These are phyloP conservation scores for Erebia ligea DNA, from an alignment of 2,888 invertebrate species.

Conservation along the genomic window DNA sequence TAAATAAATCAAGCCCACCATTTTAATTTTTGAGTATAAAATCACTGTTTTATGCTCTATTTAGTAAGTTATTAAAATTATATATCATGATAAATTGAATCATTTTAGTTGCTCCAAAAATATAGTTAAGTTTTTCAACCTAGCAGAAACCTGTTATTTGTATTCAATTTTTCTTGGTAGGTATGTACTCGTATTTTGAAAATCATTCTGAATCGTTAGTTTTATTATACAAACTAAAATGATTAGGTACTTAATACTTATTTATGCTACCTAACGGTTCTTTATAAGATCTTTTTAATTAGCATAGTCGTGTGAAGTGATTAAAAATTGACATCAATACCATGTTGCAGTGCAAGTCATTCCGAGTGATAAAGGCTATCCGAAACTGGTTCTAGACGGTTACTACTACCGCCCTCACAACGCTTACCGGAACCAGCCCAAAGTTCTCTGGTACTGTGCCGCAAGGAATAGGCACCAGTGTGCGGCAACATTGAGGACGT, in stretches of 20 bases:
- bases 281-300: neutral
- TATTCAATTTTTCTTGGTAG: no score
- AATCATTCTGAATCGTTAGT: neutral
- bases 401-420: constrained; percentile 74
- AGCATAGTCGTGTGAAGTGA: neutral
- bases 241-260: neutral
- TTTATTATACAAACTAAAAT: neutral
- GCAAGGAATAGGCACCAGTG: constrained; percentile 66
- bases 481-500: constrained; percentile 65
- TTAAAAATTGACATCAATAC: constrained; percentile 15
- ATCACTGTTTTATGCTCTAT: neutral
- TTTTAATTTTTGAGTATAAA: neutral
- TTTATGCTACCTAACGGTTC: neutral
- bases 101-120: neutral
- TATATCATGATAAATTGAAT: neutral
- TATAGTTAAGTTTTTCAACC: neutral
- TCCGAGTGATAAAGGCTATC: constrained; percentile 67
- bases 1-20: constrained; percentile 18
- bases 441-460: constrained; percentile 73
- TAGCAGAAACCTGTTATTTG: no score
- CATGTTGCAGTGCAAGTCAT: constrained; percentile 65
- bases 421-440: constrained; percentile 71
- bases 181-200: no score
- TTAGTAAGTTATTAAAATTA: neutral
- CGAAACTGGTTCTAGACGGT: constrained; percentile 66